These are phyloP conservation scores for Brachyrhaphis roseni DNA, from an alignment of 2,797 vertebrate genomes.

Conservation along the genomic window DNA sequence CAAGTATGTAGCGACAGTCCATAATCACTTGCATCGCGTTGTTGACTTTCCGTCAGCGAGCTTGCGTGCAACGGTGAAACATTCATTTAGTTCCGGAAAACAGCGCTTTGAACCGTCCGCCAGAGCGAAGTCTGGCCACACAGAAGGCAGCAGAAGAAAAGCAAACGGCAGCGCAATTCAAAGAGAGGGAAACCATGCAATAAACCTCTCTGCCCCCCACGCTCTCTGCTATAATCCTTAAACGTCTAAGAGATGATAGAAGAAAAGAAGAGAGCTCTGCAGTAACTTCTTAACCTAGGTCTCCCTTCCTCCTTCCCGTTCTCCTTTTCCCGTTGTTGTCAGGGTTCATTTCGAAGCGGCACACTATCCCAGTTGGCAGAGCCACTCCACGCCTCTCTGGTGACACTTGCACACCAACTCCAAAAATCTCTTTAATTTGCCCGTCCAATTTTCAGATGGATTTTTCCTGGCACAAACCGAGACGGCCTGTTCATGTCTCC, in stretches of 20 bases:
- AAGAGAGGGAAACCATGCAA: conserved; percentile 48
- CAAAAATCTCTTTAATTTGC: conserved; percentile 37
- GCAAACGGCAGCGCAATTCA: conserved; percentile 43
- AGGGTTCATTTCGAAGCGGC: conserved; percentile 34
- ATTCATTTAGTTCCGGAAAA: conserved; percentile 21
- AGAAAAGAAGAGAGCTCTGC: conserved; percentile 24
- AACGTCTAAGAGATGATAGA: conserved; percentile 16
- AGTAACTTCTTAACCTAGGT: conserved; percentile 10
- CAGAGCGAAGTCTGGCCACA: conserved; percentile 20
- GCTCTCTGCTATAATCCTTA: conserved; percentile 57
- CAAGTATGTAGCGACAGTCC: neutral
- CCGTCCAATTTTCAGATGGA: conserved; percentile 49
- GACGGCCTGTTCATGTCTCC: conserved; percentile 32
- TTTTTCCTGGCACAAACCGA: conserved; percentile 39
- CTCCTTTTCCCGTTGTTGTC: conserved; percentile 39
- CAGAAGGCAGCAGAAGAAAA: conserved; percentile 44
- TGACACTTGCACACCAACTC: conserved; percentile 41
- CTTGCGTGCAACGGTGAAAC: neutral
- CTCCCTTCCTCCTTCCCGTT: conserved; percentile 16
- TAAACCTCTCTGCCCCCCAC: conserved; percentile 31
- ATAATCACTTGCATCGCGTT: neutral
- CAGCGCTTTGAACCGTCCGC: conserved; percentile 7
- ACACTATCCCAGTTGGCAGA: conserved; percentile 54
- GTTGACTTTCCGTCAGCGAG: neutral
- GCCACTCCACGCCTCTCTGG: conserved; percentile 17